Conservation (phyloP, 2,797 vertebrate genomes). For the Argyrosomus regius region DNA sequence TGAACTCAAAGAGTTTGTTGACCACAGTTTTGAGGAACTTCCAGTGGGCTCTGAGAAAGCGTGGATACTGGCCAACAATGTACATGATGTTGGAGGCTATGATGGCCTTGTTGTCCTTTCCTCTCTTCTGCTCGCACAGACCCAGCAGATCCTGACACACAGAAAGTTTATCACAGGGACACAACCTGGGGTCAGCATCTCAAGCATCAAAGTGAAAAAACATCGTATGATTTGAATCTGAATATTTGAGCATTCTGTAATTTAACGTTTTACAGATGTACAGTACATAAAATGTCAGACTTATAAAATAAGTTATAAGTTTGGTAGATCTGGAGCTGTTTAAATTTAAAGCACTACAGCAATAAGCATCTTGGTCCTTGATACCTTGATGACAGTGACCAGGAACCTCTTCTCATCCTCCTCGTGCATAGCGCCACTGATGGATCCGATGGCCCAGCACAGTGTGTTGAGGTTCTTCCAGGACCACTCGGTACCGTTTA, state of each 20-base stretch:
- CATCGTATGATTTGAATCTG: not conserved
- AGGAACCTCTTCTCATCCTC: conserved; percentile 99
- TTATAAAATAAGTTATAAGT: not conserved
- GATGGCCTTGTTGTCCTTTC: conserved; percentile 99
- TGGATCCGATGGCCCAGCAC: conserved; percentile 98
- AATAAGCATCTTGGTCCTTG: not conserved
- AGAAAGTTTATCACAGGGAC: not conserved
- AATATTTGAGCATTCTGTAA: not conserved
- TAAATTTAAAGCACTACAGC: not conserved
- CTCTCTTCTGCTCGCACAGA: conserved; percentile 98
- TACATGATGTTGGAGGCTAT: conserved; percentile 99
- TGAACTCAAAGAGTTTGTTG: conserved; percentile 99
- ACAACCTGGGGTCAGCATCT: not conserved
- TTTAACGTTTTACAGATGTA: not conserved
- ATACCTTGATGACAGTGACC: conserved; percentile 98
- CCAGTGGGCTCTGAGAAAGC: conserved; percentile 98
- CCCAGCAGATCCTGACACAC: conserved; percentile 92
- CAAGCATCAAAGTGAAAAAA: too few species aligned
- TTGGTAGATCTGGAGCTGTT: too few species aligned
- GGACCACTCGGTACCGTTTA: conserved; percentile 98
- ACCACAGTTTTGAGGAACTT: conserved; percentile 99
- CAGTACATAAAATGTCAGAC: not conserved
- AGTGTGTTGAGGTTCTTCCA: conserved; percentile 99
- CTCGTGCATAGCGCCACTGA: conserved; percentile 99
- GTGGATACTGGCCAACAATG: conserved; percentile 97